Conservation (phyloP, 2,113 vertebrate species). For the Callipepla squamata region DNA sequence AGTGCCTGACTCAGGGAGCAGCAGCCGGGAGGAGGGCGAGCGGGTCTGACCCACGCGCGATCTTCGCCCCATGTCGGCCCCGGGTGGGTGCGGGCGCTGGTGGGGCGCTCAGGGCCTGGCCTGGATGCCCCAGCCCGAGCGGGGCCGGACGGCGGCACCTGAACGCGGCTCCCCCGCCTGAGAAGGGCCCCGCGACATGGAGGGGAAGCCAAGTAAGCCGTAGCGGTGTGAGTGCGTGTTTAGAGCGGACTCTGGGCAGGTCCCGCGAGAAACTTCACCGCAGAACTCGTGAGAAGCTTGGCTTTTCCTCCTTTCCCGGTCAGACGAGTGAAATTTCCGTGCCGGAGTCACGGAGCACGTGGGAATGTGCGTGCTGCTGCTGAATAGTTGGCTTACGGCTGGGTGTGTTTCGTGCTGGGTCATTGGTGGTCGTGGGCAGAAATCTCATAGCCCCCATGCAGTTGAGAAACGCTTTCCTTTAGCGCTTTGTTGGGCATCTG, state of each 20-base stretch:
- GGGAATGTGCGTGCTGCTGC: not conserved
- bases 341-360: not conserved
- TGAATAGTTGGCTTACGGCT: rapidly evolving
- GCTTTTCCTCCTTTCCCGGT: not conserved
- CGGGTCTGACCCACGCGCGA: too few relatives aligned
- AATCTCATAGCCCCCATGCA: rapidly evolving
- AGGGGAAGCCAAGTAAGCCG: slow-evolving; percentile 66
- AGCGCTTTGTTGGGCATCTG: not conserved
- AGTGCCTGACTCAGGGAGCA: not conserved
- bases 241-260: not conserved
- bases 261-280: not conserved
- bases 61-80: not conserved
- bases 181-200: slow-evolving; percentile 57
- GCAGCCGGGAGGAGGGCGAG: too few relatives aligned
- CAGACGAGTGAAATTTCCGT: not conserved
- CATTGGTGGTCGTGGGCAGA: not conserved
- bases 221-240: not conserved
- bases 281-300: not conserved
- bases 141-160: not conserved
- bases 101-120: not conserved
- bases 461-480: not conserved
- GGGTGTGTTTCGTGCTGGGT: not conserved
- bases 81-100: too few relatives aligned
- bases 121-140: not conserved
- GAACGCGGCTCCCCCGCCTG: not conserved